Conservation (phyloP, 2,113 vertebrate species). For the Catharus bicknelli region DNA sequence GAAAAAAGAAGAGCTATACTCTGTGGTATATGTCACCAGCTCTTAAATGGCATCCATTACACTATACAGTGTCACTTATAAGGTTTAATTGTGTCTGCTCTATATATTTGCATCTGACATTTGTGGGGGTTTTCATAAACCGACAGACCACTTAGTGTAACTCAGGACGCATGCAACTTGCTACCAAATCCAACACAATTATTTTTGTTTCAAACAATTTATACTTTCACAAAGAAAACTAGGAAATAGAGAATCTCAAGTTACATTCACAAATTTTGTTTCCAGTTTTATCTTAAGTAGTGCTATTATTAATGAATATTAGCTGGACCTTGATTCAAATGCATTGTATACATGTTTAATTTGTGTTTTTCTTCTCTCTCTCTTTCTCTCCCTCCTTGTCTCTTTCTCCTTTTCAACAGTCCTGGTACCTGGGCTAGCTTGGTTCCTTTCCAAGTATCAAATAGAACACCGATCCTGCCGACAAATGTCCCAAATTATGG, state of each 20-base stretch:
- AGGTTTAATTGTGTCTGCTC: neutral
- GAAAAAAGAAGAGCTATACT: neutral
- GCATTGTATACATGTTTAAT: slow-evolving; percentile 45
- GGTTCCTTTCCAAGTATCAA: slow-evolving; percentile 99
- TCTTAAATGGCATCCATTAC: neutral
- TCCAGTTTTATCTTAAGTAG: neutral
- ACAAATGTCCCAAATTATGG: slow-evolving; percentile 99
- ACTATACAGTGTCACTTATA: neutral
- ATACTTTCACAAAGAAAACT: neutral
- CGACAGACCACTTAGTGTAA: neutral
- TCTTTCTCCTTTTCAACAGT: slow-evolving; percentile 75
- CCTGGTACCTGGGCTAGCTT: slow-evolving; percentile 99
- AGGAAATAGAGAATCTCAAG: neutral
- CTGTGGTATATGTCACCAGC: neutral
- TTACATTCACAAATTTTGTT: neutral
- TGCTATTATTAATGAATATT: neutral
- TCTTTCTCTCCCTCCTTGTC: neutral
- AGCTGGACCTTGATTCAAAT: slow-evolving; percentile 11
- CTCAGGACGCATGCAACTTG: neutral
- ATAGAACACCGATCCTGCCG: slow-evolving; percentile 97
- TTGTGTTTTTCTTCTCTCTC: neutral
- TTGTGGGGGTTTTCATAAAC: neutral
- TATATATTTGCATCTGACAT: neutral
- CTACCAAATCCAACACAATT: neutral
- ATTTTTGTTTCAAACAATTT: neutral